A percentile compares a stretch with the other conserved stretches of the same genome.
phyloP scores from a whole-genome alignment of 2,888 invertebrate genomes.

The Luffia ferchaultella region DNA sequence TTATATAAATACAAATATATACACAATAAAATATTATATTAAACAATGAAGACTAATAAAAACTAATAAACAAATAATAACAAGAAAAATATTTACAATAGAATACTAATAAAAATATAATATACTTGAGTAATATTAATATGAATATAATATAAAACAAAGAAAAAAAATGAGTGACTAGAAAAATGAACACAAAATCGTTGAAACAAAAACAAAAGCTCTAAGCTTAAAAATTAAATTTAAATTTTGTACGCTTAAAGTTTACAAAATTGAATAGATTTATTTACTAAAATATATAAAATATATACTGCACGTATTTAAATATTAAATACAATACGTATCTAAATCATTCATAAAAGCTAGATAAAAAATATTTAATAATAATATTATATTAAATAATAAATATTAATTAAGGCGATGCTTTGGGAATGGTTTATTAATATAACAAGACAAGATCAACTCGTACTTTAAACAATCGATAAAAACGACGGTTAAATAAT shows the following conservation, averaged over 20 bases:
- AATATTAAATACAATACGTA: too few relatives aligned
- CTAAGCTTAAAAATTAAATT: too few relatives aligned
- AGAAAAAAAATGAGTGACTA: slow-evolving; percentile 27
- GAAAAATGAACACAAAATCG: slow-evolving; percentile 23
- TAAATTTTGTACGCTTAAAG: too few relatives aligned
- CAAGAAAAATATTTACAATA: slow-evolving; percentile 24
- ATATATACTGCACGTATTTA: too few relatives aligned
- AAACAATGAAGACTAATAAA: slow-evolving; percentile 14
- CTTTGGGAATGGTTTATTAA: slow-evolving; percentile 21
- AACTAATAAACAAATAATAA: slow-evolving; percentile 30
- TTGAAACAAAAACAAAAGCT: not conserved
- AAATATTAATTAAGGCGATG: slow-evolving; percentile 21
- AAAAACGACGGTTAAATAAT: slow-evolving; percentile 21
- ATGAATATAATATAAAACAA: slow-evolving; percentile 20
- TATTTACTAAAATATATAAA: too few relatives aligned
- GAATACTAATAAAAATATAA: slow-evolving; percentile 17
- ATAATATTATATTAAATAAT: not conserved
- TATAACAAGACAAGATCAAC: slow-evolving; percentile 38
- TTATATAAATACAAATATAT: not conserved
- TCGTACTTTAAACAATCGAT: slow-evolving; percentile 25
- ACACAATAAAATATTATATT: not conserved
- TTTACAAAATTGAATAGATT: slow-evolving; percentile 11
- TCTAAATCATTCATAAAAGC: too few relatives aligned
- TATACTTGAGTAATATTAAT: slow-evolving; percentile 12
- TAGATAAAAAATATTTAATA: too few relatives aligned